Percentiles rank a stretch among this genome's conserved stretches.
phyloP scores from a whole-genome alignment of 2,888 invertebrate genomes.

The Nemoura dubitans region DNA sequence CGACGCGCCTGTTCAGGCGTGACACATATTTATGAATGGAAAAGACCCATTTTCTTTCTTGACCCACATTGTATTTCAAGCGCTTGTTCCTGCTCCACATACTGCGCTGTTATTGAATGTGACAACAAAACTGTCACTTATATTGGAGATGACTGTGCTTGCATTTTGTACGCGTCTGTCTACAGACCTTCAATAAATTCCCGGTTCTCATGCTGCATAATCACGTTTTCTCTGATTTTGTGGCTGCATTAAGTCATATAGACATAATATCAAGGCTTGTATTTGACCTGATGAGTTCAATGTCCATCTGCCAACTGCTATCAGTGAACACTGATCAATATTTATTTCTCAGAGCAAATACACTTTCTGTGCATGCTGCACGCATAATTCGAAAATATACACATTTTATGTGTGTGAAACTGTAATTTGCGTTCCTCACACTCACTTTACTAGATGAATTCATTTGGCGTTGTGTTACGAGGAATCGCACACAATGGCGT shows the following conservation, averaged over 20 bases:
- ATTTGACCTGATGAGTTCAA: not conserved
- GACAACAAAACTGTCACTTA: not conserved
- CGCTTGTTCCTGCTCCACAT: not conserved
- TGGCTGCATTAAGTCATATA: not conserved
- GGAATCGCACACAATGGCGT: no score
- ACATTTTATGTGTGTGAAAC: no score
- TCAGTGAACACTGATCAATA: not conserved
- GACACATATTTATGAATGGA: not conserved
- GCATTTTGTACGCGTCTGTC: no score
- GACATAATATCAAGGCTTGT: not conserved
- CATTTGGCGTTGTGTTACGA: no score
- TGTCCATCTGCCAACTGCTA: not conserved
- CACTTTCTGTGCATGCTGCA: no score
- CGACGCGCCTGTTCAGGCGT: not conserved
- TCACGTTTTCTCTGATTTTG: not conserved
- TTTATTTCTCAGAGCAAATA: not conserved
- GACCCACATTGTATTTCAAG: not conserved
- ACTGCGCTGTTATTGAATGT: not conserved
- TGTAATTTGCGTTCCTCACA: no score
- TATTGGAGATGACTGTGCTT: not conserved
- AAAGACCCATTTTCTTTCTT: not conserved
- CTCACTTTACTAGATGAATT: no score
- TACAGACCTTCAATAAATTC: not conserved
- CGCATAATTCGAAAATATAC: no score
- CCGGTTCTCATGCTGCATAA: not conserved